Conservation (phyloP, 2,113 vertebrate genomes). For the Leucoraja erinaceus region DNA sequence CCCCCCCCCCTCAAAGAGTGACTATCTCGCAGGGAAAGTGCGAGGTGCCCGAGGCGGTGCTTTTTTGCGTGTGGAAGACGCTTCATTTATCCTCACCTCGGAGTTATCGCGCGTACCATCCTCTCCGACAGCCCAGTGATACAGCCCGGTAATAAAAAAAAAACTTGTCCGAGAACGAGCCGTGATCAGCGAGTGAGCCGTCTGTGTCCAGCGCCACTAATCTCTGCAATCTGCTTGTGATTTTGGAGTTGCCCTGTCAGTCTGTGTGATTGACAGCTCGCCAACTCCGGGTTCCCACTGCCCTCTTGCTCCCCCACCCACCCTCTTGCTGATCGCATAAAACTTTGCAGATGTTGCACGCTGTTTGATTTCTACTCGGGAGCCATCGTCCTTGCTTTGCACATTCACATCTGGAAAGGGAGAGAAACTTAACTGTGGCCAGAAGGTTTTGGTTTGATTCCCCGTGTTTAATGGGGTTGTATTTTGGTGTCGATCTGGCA, state of each 20-base stretch:
- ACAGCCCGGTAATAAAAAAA: neutral
- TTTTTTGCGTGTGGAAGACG: neutral
- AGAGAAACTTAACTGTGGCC: neutral
- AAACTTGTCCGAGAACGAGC: neutral
- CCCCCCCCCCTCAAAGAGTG: slow-evolving; percentile 70
- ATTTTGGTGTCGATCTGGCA: neutral
- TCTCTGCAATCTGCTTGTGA: neutral
- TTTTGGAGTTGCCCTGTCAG: slow-evolving; percentile 47
- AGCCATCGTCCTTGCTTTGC: slow-evolving; percentile 28
- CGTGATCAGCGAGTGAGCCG: neutral
- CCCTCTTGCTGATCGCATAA: slow-evolving; percentile 54
- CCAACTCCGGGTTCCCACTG: slow-evolving; percentile 47
- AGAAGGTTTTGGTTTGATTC: neutral
- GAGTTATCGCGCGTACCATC: slow-evolving; percentile 21
- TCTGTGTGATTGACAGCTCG: slow-evolving; percentile 54
- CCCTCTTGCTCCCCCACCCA: slow-evolving; percentile 42
- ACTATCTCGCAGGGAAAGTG: slow-evolving; percentile 55
- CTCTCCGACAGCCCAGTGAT: neutral
- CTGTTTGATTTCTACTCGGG: slow-evolving; percentile 65
- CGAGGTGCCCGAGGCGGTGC: slow-evolving; percentile 35
- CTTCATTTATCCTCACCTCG: neutral
- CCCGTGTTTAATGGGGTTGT: neutral
- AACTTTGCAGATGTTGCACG: slow-evolving; percentile 59
- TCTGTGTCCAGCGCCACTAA: neutral
- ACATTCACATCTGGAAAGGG: neutral